Evolutionary conservation across 2,113 vertebrate species (phyloP), one percentile per base, ranked within the genome.

Genomic region (Cynoglossus semilaevis): DNA sequence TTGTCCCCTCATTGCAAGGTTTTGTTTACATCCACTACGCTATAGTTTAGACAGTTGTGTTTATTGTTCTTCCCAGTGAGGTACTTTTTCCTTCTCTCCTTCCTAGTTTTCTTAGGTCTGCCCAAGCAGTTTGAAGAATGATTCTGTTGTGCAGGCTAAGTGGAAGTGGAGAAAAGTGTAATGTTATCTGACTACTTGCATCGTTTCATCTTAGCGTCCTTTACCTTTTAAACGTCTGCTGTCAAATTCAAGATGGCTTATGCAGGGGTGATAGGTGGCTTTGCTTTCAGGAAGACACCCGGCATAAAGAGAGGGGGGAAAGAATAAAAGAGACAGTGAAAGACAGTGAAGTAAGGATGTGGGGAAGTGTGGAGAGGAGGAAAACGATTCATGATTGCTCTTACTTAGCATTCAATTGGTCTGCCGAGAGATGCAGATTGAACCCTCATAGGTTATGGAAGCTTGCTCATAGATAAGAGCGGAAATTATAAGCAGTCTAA

Each of bases 401-500:
- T 81, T 68, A 67, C 65, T 85, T 75, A 74, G 61, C 62, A 67
- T 77, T 63, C 42, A 65, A 15, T 51, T 43, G 61, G 55, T 68
- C 70, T 63, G 70, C 69, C 9, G 67, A 71, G 70, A 72, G 72
- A 80, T 65, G 68, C 76, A 64, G 74, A 79, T 82, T 84, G 76
- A 74, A 70, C 61, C 65, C 60, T 82, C 50, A 60, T 73, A 72
- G 66, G 46, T 72, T 76, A 56, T 43, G 58, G 50, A 67, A 75
- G 76, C 74, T 74, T 57, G 60, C 54, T 51, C 59, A 63, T 55
- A 68, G 60, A 72, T 79, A 78, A 80, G 63, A 67, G 66, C 61
- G 74, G 73, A 78, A 77, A 80, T 80, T 83, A 86, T 68, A 80
- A 79, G n/a, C 74, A 50, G 71, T 29, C 70, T 74, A 81, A 84